A percentile compares a stretch with the other conserved stretches of the same genome.
Evolutionary conservation across 2,797 vertebrate genomes (phyloP).

Genomic region (Arrhamphus sclerolepis): DNA sequence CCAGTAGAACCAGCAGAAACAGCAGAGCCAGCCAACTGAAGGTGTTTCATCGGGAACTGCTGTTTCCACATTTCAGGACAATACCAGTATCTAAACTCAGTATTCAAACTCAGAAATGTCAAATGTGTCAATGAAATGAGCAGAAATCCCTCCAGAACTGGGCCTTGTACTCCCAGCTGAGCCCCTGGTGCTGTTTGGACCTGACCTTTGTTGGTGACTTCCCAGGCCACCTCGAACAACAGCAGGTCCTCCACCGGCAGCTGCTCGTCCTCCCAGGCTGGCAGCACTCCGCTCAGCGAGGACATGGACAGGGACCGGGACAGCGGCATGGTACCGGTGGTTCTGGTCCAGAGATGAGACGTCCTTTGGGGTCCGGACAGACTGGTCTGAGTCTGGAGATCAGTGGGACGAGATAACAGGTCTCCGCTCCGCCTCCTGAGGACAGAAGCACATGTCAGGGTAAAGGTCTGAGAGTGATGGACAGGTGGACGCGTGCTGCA

Average conservation of each 20-base stretch:
- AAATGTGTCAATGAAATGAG: no score
- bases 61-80: no score
- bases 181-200: neutral
- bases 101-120: no score
- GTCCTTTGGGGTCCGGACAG: no score
- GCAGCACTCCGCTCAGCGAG: conserved; percentile 89
- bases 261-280: conserved; percentile 87
- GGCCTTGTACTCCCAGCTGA: neutral
- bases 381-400: no score
- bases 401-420: neutral
- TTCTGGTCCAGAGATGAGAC: neutral
- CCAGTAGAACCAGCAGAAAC: no score
- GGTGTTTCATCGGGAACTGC: no score
- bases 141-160: no score
- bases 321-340: conserved; percentile 82
- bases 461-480: no score
- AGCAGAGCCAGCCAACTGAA: no score
- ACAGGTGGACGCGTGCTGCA: no score
- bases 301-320: conserved; percentile 90
- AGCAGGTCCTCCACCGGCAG: conserved; percentile 89
- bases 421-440: conserved; percentile 34
- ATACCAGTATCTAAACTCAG: no score
- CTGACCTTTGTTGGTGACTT: conserved; percentile 97
- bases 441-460: neutral
- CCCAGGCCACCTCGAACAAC: conserved; percentile 96